Evolutionary conservation across 2,113 vertebrate genomes (phyloP).

Genomic region (Chionodraco myersi): DNA sequence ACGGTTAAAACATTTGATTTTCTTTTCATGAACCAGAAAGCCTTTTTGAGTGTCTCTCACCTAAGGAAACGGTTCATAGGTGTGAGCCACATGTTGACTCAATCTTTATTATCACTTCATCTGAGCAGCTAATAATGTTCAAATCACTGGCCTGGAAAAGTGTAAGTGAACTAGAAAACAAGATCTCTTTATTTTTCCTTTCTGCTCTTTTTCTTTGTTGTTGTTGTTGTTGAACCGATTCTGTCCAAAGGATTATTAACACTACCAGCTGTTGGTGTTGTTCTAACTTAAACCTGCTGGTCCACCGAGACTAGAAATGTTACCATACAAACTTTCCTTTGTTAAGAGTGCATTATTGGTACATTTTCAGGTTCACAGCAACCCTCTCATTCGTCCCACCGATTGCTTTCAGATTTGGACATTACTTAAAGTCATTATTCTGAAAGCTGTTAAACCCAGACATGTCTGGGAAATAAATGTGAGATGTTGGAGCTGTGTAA

Average conservation of each 20-base stretch:
- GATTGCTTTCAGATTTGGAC: slow-evolving; percentile 56
- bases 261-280: not conserved
- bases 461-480: slow-evolving; percentile 48
- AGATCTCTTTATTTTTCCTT: slow-evolving; percentile 10
- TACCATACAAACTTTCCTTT: not conserved
- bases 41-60: too few relatives aligned
- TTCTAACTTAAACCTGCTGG: slow-evolving; percentile 4
- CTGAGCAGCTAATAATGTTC: slow-evolving; percentile 1
- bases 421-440: slow-evolving; percentile 59
- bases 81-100: slow-evolving; percentile 13
- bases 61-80: not conserved
- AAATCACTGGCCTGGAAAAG: slow-evolving; percentile 6
- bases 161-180: not conserved
- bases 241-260: slow-evolving; percentile 15
- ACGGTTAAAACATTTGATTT: not conserved
- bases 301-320: not conserved
- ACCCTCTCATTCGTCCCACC: slow-evolving; percentile 8
- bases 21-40: not conserved
- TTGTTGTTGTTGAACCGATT: too few relatives aligned
- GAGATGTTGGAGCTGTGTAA: slow-evolving; percentile 31
- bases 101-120: slow-evolving; percentile 7
- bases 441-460: slow-evolving; percentile 49
- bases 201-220: slow-evolving; percentile 18
- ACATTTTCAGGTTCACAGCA: slow-evolving; percentile 32
- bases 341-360: slow-evolving; percentile 12